These are phyloP conservation scores for Oreocharis arfaki DNA, from an alignment of 2,113 vertebrate species.

Conservation along the genomic window DNA sequence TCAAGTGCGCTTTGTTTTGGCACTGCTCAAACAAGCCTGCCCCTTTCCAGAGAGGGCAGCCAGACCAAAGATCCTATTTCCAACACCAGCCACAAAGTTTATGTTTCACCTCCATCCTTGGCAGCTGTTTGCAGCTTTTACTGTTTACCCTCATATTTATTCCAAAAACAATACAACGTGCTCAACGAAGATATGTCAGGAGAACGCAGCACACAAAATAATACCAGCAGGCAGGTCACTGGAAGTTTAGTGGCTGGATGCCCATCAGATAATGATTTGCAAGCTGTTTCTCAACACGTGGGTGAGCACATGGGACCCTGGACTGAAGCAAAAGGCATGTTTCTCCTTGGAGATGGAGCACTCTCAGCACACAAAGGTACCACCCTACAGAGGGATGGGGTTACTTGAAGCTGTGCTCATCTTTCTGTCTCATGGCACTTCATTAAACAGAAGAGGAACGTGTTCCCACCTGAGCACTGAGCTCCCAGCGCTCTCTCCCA, in stretches of 20 bases:
- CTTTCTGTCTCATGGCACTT: neutral
- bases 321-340: neutral
- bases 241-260: conserved; percentile 4
- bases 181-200: neutral
- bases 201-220: neutral
- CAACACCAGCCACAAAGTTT: neutral
- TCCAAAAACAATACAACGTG: neutral
- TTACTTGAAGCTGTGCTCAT: neutral
- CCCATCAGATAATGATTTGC: conserved; percentile 22
- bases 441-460: neutral
- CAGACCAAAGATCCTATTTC: neutral
- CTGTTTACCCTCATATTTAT: conserved; percentile 24
- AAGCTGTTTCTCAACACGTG: conserved; percentile 19
- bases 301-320: neutral
- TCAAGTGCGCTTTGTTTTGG: neutral
- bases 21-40: neutral
- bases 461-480: rapidly evolving
- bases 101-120: neutral
- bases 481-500: rapidly evolving
- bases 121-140: neutral
- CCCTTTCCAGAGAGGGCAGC: neutral
- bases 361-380: neutral
- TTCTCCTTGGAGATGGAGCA: neutral
- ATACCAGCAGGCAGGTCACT: conserved; percentile 7
- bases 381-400: neutral